Evolutionary conservation across 53 echinoderm and acorn worm species (phyloP).

Genomic region (Hippasteria phrygiana): DNA sequence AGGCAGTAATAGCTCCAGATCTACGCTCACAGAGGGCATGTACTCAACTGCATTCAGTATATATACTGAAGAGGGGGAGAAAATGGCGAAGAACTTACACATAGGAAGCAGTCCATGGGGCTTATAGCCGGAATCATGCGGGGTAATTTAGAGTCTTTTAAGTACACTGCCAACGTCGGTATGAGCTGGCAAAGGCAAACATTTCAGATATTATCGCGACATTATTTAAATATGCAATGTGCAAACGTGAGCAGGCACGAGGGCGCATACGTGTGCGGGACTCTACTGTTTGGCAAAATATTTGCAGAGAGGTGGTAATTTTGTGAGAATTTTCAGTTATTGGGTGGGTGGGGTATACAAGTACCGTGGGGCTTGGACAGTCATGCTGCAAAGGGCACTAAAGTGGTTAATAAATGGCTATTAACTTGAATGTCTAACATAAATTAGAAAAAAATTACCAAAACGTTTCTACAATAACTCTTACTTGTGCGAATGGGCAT

Average conservation of each 20-base stretch:
- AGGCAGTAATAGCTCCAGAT: slow-evolving; percentile 4
- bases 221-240: background rate
- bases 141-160: background rate
- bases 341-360: slow-evolving; percentile 12
- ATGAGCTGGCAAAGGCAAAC: slow-evolving; percentile 20
- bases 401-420: slow-evolving; percentile 28
- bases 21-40: background rate
- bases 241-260: slow-evolving; percentile 24
- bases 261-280: background rate
- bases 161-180: slow-evolving; percentile 30
- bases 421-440: background rate
- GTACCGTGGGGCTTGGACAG: background rate
- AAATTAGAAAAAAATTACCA: slow-evolving; percentile 43
- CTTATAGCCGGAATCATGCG: slow-evolving; percentile 7
- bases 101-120: background rate
- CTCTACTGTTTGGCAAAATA: background rate
- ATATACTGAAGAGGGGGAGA: slow-evolving; percentile 15
- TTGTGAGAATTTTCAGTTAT: background rate
- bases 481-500: slow-evolving; percentile 8
- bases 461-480: slow-evolving; percentile 24
- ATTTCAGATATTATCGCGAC: background rate
- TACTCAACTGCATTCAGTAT: slow-evolving; percentile 7
- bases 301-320: slow-evolving; percentile 12
- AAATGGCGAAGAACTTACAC: background rate
- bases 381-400: background rate